phyloP scores from a whole-genome alignment of 2,113 vertebrate species.

The Anarhynchus alexandrinus region DNA sequence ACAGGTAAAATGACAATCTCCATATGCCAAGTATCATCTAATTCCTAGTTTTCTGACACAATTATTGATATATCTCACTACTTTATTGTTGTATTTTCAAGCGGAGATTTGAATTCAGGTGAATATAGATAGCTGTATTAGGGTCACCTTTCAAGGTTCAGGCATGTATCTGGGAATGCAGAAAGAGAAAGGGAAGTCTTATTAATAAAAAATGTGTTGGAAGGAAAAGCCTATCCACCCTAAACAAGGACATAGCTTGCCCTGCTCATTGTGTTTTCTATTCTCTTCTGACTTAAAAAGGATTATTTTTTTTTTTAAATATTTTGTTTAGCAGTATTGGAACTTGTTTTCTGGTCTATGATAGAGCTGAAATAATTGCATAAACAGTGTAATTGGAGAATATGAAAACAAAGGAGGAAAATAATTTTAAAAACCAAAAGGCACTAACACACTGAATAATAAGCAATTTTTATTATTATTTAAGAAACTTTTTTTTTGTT shows the following conservation, averaged over 20 bases:
- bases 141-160: neutral
- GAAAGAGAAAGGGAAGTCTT: neutral
- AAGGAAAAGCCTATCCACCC: neutral
- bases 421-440: neutral
- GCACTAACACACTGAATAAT: neutral
- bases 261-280: neutral
- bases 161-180: neutral
- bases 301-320: too few relatives aligned
- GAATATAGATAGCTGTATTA: neutral
- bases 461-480: accelerated
- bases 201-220: accelerated
- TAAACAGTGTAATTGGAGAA: neutral
- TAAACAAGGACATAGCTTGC: neutral
- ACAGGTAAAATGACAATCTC: neutral
- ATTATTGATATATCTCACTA: neutral
- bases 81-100: neutral
- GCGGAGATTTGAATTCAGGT: neutral
- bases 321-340: neutral
- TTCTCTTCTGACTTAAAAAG: neutral
- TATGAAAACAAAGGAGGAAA: neutral
- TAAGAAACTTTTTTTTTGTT: neutral
- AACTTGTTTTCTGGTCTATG: neutral
- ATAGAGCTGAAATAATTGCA: neutral
- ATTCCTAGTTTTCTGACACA: neutral
- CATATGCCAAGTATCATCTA: neutral